A percentile compares a stretch with the other conserved stretches of the same genome.
Conservation (phyloP, 1,140 invertebrate genomes). For the Babylonia areolata region DNA sequence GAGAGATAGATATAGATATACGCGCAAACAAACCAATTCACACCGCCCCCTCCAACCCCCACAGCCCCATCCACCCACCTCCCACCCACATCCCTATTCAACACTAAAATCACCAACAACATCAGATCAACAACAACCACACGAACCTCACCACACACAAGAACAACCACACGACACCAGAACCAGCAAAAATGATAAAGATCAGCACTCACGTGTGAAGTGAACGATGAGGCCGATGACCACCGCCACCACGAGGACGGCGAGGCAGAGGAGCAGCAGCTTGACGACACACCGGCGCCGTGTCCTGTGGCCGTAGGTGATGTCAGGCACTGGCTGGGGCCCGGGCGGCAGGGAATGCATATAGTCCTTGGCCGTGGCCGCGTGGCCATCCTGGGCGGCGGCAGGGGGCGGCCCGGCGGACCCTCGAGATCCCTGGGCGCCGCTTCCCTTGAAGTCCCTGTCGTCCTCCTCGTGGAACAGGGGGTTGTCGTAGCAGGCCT, state of each 20-base stretch:
- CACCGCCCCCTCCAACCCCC: no score
- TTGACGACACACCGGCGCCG: slow-evolving; percentile 26
- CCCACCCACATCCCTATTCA: no score
- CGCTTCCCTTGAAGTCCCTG: slow-evolving; percentile 30
- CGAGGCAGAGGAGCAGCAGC: slow-evolving; percentile 33
- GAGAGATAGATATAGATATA: not conserved
- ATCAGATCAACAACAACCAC: no score
- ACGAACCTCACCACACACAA: not conserved
- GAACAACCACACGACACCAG: not conserved
- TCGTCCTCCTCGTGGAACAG: slow-evolving; percentile 57
- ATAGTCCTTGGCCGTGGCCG: slow-evolving; percentile 52
- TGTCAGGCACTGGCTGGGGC: slow-evolving; percentile 22
- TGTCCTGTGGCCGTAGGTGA: slow-evolving; percentile 4
- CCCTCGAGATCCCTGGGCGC: slow-evolving; percentile 13
- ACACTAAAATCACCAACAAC: no score
- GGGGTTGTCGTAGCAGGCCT: slow-evolving; percentile 69
- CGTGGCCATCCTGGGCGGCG: not conserved
- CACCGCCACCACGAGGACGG: slow-evolving; percentile 43
- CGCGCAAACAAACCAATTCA: not conserved
- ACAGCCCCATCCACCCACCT: no score
- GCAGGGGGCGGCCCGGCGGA: not conserved
- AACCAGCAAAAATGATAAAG: not conserved
- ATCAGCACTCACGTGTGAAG: slow-evolving; percentile 47
- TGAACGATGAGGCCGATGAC: slow-evolving; percentile 49
- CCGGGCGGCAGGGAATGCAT: slow-evolving; percentile 43